These are phyloP conservation scores for Scartelaos histophorus DNA, from an alignment of 2,113 vertebrate species.

Conservation along the genomic window DNA sequence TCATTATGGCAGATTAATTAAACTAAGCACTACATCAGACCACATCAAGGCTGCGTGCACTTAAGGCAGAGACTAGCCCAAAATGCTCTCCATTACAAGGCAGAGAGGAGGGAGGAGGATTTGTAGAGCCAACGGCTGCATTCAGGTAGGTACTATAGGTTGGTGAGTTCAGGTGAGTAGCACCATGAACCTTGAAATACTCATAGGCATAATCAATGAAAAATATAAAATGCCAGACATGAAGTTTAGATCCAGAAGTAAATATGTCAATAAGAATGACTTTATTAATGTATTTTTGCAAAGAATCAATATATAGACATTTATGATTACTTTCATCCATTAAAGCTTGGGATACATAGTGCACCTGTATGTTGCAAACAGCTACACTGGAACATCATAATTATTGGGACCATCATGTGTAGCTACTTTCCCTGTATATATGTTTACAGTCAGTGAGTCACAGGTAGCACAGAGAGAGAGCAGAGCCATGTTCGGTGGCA, in stretches of 20 bases:
- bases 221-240: neutral
- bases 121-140: constrained; percentile 37
- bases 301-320: neutral
- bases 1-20: constrained; percentile 82
- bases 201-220: neutral
- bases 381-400: neutral
- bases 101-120: constrained; percentile 14
- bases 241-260: neutral
- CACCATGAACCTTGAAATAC: too few species aligned
- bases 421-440: constrained; percentile 1
- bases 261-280: neutral
- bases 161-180: neutral
- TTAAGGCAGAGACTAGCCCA: constrained; percentile 31
- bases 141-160: constrained; percentile 25
- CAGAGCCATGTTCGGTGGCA: constrained; percentile 63
- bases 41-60: constrained; percentile 53
- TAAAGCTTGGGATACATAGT: too few species aligned
- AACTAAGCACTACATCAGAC: constrained; percentile 67
- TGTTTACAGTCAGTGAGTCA: constrained; percentile 34
- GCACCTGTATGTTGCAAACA: too few species aligned
- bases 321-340: neutral
- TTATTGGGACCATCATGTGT: too few species aligned
- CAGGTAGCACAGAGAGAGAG: constrained; percentile 37
- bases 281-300: neutral
- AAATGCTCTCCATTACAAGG: constrained; percentile 27